phyloP scores from a whole-genome alignment of 1,140 invertebrate genomes.

The Tribolium castaneum region DNA sequence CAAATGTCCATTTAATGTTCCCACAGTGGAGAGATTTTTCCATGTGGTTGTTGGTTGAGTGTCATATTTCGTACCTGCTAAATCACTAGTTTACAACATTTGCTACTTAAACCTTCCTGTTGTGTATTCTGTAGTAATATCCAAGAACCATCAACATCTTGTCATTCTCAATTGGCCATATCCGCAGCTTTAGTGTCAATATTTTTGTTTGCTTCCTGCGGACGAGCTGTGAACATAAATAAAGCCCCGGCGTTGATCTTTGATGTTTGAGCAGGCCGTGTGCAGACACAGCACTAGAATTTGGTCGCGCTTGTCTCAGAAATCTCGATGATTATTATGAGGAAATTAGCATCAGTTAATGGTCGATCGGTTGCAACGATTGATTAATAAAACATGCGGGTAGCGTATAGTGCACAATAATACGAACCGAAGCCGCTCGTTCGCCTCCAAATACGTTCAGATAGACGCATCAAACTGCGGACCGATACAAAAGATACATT shows the following conservation, averaged over 20 bases:
- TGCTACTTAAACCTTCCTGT: background rate
- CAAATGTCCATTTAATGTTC: too few relatives aligned
- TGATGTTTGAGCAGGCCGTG: slow-evolving; percentile 7
- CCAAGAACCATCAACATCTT: slow-evolving; percentile 19
- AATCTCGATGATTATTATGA: background rate
- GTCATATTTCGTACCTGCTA: background rate
- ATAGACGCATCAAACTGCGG: slow-evolving; percentile 5
- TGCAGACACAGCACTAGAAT: slow-evolving; percentile 41
- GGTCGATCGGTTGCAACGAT: background rate
- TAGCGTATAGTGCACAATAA: slow-evolving; percentile 1
- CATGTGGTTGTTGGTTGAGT: too few relatives aligned
- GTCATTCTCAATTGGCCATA: slow-evolving; percentile 45
- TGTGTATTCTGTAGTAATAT: background rate
- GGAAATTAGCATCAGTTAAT: background rate
- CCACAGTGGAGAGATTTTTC: too few relatives aligned
- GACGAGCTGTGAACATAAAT: slow-evolving; percentile 36
- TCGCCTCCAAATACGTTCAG: slow-evolving; percentile 27
- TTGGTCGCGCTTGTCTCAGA: slow-evolving; percentile 40
- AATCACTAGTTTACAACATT: background rate
- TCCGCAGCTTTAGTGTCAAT: slow-evolving; percentile 34
- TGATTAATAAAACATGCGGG: slow-evolving; percentile 21
- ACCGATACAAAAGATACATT: slow-evolving; percentile 43
- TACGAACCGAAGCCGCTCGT: slow-evolving; percentile 3
- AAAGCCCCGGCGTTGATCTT: slow-evolving; percentile 1
- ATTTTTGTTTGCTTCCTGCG: slow-evolving; percentile 41